Conservation (phyloP, 2,113 vertebrate genomes). For the Chitala chitala region DNA sequence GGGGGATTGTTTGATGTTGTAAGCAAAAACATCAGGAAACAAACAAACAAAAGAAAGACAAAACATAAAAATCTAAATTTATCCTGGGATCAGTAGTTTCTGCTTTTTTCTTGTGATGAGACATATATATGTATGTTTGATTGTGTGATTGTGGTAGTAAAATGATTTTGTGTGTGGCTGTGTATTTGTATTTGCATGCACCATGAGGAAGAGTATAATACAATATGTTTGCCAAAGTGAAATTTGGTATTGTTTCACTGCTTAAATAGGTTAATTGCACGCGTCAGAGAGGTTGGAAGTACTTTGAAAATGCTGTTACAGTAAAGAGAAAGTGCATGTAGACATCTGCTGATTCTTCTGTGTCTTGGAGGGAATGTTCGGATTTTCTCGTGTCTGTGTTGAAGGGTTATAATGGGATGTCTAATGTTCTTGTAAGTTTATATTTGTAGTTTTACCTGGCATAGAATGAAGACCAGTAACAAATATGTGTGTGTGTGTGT, state of each 20-base stretch:
- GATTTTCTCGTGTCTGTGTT: no score
- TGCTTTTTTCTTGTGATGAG: slow-evolving; percentile 56
- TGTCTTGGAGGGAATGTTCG: not conserved
- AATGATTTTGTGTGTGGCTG: slow-evolving; percentile 33
- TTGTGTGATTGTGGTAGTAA: slow-evolving; percentile 28
- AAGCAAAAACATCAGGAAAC: slow-evolving; percentile 68
- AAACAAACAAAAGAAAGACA: slow-evolving; percentile 59
- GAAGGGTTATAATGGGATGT: no score
- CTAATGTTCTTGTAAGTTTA: no score
- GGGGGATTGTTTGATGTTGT: slow-evolving; percentile 59
- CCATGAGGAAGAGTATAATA: not conserved
- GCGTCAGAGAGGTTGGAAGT: not conserved
- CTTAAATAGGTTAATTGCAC: no score
- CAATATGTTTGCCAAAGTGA: not conserved
- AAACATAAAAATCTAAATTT: slow-evolving; percentile 42
- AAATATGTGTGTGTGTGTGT: no score
- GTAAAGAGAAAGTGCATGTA: not conserved
- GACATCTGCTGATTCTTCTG: not conserved
- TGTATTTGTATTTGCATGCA: not conserved
- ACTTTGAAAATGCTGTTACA: not conserved
- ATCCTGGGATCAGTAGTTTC: slow-evolving; percentile 47
- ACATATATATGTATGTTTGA: slow-evolving; percentile 30
- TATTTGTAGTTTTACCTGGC: no score
- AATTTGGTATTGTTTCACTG: not conserved
- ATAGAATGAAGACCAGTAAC: no score